Evolutionary conservation across 2,113 vertebrate species (phyloP).

Genomic region (Hippolais icterina): DNA sequence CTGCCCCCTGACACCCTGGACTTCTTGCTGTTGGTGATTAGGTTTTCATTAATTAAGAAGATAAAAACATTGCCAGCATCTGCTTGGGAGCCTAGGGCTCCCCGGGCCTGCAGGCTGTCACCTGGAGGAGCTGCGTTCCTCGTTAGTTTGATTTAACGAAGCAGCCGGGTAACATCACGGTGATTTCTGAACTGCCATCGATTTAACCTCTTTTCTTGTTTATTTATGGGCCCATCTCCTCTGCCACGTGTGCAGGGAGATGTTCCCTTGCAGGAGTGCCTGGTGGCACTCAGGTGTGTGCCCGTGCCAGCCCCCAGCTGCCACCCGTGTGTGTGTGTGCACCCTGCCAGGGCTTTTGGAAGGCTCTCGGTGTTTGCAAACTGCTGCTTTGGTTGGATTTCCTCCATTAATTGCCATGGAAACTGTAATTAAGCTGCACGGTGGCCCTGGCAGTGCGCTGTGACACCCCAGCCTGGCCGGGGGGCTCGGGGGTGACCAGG

Average conservation of each 20-base stretch:
- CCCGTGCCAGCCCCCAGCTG: background rate
- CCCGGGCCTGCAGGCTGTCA: background rate
- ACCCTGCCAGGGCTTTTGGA: background rate
- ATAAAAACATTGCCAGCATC: background rate
- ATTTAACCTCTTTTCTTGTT: conserved; percentile 4
- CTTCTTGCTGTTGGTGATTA: background rate
- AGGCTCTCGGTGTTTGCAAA: conserved; percentile 1
- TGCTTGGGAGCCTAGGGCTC: background rate
- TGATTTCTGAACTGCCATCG: background rate
- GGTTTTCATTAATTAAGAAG: background rate
- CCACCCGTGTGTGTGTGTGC: fast-evolving
- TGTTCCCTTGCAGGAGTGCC: background rate
- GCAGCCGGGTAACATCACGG: background rate
- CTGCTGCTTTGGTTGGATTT: background rate
- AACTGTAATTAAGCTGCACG: conserved; percentile 41
- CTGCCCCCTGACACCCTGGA: background rate
- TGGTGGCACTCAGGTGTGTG: background rate
- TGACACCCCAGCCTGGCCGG: background rate
- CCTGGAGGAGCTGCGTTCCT: background rate
- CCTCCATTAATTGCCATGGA: conserved; percentile 52
- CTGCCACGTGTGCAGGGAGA: background rate
- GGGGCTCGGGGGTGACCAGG: background rate
- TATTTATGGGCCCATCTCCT: background rate
- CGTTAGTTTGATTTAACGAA: conserved; percentile 18
- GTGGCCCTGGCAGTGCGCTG: background rate